A percentile compares a stretch with the other conserved stretches of the same genome.
These are phyloP conservation scores for Sebastes oblongus DNA, from an alignment of 2,797 vertebrate species.

Conservation along the genomic window DNA sequence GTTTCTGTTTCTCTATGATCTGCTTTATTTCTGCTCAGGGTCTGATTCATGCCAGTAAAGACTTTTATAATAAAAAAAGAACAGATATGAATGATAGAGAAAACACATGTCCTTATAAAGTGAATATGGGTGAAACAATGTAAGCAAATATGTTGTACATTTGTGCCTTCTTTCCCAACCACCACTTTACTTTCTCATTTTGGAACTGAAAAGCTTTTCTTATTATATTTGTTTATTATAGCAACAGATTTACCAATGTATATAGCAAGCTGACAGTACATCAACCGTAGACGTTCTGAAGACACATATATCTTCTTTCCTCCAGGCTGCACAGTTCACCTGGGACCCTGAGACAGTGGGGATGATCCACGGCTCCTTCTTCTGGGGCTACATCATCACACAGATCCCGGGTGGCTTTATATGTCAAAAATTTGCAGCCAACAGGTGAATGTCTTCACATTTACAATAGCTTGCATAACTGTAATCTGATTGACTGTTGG, in stretches of 20 bases:
- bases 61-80: neutral
- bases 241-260: too few relatives aligned
- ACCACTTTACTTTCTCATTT: neutral
- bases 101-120: neutral
- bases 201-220: neutral
- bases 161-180: neutral
- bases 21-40: neutral
- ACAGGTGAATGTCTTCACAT: slow-evolving; percentile 81
- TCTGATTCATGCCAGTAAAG: neutral
- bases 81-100: neutral
- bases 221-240: too few relatives aligned
- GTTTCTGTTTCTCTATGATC: neutral
- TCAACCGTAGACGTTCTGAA: too few relatives aligned
- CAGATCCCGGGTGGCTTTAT: slow-evolving; percentile 96
- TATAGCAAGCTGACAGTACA: too few relatives aligned
- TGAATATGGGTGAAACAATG: neutral
- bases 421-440: slow-evolving; percentile 87
- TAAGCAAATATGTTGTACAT: neutral
- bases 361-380: slow-evolving; percentile 95
- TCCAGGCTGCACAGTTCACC: slow-evolving; percentile 89
- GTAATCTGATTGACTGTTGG: neutral
- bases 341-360: slow-evolving; percentile 96
- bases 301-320: neutral
- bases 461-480: neutral
- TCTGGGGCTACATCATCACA: slow-evolving; percentile 96